Evolutionary conservation across 2,113 vertebrate genomes (phyloP).

Genomic region (Stegastes partitus): DNA sequence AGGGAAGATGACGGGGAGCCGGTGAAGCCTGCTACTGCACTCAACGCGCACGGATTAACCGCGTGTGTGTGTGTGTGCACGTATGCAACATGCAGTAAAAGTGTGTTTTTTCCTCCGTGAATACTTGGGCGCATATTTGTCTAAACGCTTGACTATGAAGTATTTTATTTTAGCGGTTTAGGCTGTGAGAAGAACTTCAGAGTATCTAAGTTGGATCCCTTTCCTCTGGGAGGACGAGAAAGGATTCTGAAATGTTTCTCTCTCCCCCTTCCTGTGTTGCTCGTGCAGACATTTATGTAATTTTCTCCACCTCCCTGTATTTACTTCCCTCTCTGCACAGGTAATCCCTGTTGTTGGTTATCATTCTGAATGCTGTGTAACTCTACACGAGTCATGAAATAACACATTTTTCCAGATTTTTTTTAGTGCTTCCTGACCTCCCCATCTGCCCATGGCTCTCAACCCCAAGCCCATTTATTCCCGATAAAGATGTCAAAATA

Average conservation of each 20-base stretch:
- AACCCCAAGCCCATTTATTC: no score
- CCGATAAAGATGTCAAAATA: no score
- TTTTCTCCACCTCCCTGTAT: not conserved
- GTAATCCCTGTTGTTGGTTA: no score
- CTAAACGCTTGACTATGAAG: not conserved
- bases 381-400: no score
- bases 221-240: slow-evolving; percentile 2
- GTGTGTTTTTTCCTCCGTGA: slow-evolving; percentile 1
- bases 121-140: slow-evolving; percentile 21
- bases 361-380: no score
- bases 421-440: no score
- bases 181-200: not conserved
- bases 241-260: slow-evolving; percentile 15
- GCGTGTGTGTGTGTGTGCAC: not conserved
- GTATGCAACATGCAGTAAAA: not conserved
- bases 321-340: not conserved
- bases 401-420: no score
- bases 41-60: slow-evolving; percentile 9
- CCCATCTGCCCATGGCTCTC: no score
- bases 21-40: slow-evolving; percentile 39
- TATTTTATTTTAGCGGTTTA: slow-evolving; percentile 27
- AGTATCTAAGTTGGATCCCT: not conserved
- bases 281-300: slow-evolving; percentile 11
- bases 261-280: slow-evolving; percentile 27
- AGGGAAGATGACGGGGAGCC: slow-evolving; percentile 59